A percentile compares a stretch with the other conserved stretches of the same genome.
phyloP scores from a whole-genome alignment of 2,888 invertebrate genomes.

The Apotomis betuletana region DNA sequence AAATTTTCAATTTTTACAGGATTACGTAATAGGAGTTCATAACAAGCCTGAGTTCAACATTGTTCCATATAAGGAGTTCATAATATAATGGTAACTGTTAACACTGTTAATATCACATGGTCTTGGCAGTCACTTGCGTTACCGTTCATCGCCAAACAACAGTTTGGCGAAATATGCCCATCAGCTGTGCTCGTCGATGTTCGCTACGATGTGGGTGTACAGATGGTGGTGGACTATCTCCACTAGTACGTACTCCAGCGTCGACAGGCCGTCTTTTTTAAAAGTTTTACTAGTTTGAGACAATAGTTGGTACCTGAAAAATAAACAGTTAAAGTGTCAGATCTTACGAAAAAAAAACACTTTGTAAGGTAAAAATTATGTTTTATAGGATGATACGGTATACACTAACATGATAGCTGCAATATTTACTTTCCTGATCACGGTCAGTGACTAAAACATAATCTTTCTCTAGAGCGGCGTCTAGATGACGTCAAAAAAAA shows the following conservation, averaged over 20 bases:
- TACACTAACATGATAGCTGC: no score
- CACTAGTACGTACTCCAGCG: slow-evolving; percentile 89
- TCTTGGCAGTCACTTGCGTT: slow-evolving; percentile 47
- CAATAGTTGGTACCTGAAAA: slow-evolving; percentile 90
- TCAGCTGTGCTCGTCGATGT: slow-evolving; percentile 89
- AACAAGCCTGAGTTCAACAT: not conserved
- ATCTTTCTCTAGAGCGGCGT: no score
- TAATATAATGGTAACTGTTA: slow-evolving; percentile 41
- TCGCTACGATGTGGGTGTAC: slow-evolving; percentile 92
- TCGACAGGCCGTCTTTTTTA: slow-evolving; percentile 93
- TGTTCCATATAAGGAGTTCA: slow-evolving; percentile 29
- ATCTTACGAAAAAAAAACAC: no score
- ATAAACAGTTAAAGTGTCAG: no score
- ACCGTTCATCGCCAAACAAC: slow-evolving; percentile 79
- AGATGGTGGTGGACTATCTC: slow-evolving; percentile 87
- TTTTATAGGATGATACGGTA: no score
- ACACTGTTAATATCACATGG: slow-evolving; percentile 37
- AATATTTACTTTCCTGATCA: no score
- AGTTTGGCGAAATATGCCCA: slow-evolving; percentile 84
- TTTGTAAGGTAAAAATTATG: no score
- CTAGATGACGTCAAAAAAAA: no score
- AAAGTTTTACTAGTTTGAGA: slow-evolving; percentile 92
- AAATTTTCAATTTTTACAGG: no score
- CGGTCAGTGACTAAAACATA: no score
- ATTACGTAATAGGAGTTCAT: not conserved